Evolutionary conservation across 2,888 invertebrate species (phyloP), one percentile per base, ranked within the genome.

Genomic region (Torymus tubicola): DNA sequence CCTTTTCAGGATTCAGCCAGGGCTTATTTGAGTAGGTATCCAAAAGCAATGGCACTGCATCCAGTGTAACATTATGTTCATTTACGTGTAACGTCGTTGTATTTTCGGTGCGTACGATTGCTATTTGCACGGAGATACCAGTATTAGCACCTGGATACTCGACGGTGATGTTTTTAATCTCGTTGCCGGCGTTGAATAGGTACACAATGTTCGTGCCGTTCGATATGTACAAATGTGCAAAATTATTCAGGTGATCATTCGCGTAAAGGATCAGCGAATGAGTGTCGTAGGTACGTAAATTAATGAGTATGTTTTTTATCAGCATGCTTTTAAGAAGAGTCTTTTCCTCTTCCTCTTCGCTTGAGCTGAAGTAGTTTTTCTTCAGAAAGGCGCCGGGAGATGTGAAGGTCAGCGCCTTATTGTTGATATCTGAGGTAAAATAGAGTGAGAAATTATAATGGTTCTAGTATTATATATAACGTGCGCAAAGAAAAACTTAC

Each of bases 161-260:
- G 0, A 97, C 94, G 65, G 95, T 95, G 86, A 96, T 93, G 90
- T 96, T 95, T 84, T 95, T 93, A 84, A 96, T 96, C 91, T 95
- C 95, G 86, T 96, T 94, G 84, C 94, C 95, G 83, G 95, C 93
- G 89, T 98, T 98, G 90, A 96, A 97, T 2, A 96, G 92, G 87
- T 96, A 97, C 63, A 96, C 94, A 31, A 97, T 95, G 91, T 94
- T 94, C 11, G 95, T 95, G 14, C 95, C 95, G 82, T 95, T 95
- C 83, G 95, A 94, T 82, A 97, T 94, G 90, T 96, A 96, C 50
- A 98, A 91, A 90, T 98, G 98, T 71, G 97, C 95, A 90, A 98
- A 98, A 91, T 98, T 98, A 89, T 98, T 98, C 80, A 96, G 92
- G 90, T 98, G 96, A 90, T 98, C 98, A 88, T 98, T 97, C 53